Evolutionary conservation across 2,797 vertebrate species (phyloP), one percentile per base, ranked within the genome.

Genomic region (Spea hammondii): DNA sequence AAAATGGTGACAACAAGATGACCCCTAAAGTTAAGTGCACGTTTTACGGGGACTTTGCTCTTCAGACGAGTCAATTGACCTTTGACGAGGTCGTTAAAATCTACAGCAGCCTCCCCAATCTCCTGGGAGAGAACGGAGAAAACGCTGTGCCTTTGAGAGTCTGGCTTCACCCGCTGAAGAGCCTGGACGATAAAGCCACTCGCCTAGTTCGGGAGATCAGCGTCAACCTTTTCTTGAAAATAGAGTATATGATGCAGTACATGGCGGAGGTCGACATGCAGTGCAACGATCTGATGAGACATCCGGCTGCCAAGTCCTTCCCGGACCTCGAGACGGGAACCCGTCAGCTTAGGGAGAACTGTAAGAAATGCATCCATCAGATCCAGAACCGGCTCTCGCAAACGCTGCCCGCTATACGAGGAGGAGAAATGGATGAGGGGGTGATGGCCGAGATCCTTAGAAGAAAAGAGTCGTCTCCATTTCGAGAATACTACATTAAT

Each of bases 91-190:
- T 83, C 8, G 45, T 82, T 6, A 68, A 82, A 9, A 6, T 82
- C 2, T 84, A 83, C 1, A 1, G 8, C 6, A 51, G 12, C 1
- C 74, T 82, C 44, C 75, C 79, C 3, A 67, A 73, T 12, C 10
- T 73, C 4, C 44, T 82, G n/a, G 79, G 79, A 7, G 32, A 53
- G 1, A 73, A 65, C 1, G 74, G 74, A 17, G 74, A 82, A 13
- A 77, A 70, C 54, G 74, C 79, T 4, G 69, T 82, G 45, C 79
- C 79, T 0, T 46, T 80, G 51, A 66, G 54, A 6, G 86, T 87
- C 45, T 87, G 89, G 89, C 76, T 91, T n/a, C 69, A 88, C 70
- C 88, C 89, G 1, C 74, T 82, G 55, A 62, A 9, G 1, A 73
- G 53, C n/a, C 74, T 73, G 54, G 70, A 77, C 47, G 48, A 5